Evolutionary conservation across 2,113 vertebrate genomes (phyloP).

Genomic region (Varanus komodoensis): DNA sequence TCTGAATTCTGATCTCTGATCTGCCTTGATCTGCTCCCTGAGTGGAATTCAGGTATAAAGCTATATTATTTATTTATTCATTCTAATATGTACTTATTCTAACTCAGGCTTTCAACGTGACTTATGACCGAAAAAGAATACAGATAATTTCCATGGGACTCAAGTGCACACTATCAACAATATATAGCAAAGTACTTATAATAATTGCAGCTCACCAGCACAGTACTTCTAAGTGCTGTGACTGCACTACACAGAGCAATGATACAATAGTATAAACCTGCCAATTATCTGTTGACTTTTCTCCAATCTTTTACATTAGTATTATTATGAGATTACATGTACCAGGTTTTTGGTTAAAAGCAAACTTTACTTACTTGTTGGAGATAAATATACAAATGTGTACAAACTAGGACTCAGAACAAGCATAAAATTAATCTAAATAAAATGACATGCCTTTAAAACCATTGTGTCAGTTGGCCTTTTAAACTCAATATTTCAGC

Average conservation of each 20-base stretch:
- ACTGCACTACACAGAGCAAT: background rate
- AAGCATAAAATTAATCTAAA: background rate
- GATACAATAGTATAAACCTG: background rate
- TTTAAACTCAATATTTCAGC: background rate
- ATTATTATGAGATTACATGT: background rate
- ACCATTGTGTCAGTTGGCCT: background rate
- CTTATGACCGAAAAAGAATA: background rate
- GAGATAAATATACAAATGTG: background rate
- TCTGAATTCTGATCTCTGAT: background rate
- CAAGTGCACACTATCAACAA: background rate
- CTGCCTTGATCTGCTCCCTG: background rate
- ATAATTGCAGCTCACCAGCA: background rate
- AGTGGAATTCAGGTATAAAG: background rate
- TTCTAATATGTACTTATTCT: background rate
- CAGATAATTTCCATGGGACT: slow-evolving; percentile 1
- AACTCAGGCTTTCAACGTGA: background rate
- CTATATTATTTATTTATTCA: background rate
- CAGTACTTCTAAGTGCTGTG: background rate
- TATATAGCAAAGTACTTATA: background rate
- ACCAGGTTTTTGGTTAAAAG: background rate
- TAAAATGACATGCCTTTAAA: background rate
- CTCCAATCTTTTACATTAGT: background rate
- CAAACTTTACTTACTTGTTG: background rate
- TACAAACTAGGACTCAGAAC: background rate
- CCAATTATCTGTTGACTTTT: slow-evolving; percentile 9